Evolutionary conservation across 2,113 vertebrate species (phyloP), one percentile per base, ranked within the genome.

Genomic region (Labrus mixtus): DNA sequence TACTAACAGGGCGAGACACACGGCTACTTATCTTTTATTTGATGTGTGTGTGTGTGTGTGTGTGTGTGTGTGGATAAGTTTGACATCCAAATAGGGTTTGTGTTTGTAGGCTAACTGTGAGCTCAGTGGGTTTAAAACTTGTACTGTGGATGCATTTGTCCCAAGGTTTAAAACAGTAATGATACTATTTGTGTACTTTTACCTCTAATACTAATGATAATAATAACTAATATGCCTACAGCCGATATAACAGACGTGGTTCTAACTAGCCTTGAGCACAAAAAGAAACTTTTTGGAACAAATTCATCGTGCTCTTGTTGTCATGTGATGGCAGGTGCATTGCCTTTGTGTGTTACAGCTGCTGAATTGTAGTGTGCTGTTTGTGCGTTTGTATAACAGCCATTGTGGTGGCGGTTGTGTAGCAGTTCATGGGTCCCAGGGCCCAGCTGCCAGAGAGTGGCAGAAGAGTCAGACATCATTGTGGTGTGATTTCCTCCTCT

Each of bases 401-500:
- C 79, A 72, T 73, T 79, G 77, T 59, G 37, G 83, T 70, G 59
- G 85, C n/a, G 50, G 85, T 82, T 71, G 86, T 85, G 89, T 75
- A 74, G 85, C 76, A 12, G 84, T 83, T 83, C 64, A 48, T 50
- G 73, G 82, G 85, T 80, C 90, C 87, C 87, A 79, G 83, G 80
- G 87, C 88, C 83, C 88, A 90, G 85, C 87, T 90, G 91, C 77
- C 89, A 66, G 77, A 81, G 81, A 81, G 86, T 87, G 89, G 91
- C 89, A 91, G 90, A 87, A 88, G 90, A 93, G 92, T 91, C 89
- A 89, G 90, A 90, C 91, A 87, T 93, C 93, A 93, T 94, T 93
- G 93, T 93, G 91, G 88, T 93, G 91, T 94, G 92, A 93, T 93
- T 94, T 94, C 90, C 91, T 92, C 90, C 83, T 91, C 91, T 91